Evolutionary conservation across 2,888 invertebrate genomes (phyloP), one percentile per base, ranked within the genome.

Genomic region (Agrotis segetum): DNA sequence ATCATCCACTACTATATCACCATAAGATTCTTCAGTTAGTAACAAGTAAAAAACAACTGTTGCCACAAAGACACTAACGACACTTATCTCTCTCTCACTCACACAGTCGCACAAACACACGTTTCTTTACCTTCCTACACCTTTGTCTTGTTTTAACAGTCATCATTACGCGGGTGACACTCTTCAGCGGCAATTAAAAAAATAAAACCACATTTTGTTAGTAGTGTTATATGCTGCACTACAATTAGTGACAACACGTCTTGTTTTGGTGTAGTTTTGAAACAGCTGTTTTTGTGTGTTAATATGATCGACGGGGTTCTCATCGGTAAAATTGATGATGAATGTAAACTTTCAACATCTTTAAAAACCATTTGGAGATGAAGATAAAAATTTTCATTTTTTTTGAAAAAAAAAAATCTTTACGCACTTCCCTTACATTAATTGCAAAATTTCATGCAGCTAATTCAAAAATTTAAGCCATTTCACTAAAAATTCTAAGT

Each of bases 141-240:
- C 53, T 77, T 55, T 66, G 52, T 52, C n/a, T 47, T 40, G 24
- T 44, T 55, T 53, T 73, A 76, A 79, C 65, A 74, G 62, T 44
- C 73, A 58, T 79, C 77, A 66, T 83, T 83, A 83, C 60, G 46
- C 61, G 56, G 63, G 62, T 76, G 73, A 71, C 63, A 76, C 66
- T 69, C 71, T 68, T 65, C 50, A 71, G 58, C 1, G 62, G 63
- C 79, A 79, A 80, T 82, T 83, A 76, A 85, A 87, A 85, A 78
- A 79, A 82, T 60, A 84, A 83, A 86, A 81, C 77, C 80, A 13
- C 79, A 85, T 82, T 82, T 81, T 68, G 63, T 52, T 55, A 34
- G 58, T 40, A 67, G 58, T 11, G 4, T 56, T 34, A 58, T 52
- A 21, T 46, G 0, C 40, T 55, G 29, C 58, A 64, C 56, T 60